phyloP scores from a whole-genome alignment of 2,888 invertebrate genomes.

The Macrophya alboannulata region DNA sequence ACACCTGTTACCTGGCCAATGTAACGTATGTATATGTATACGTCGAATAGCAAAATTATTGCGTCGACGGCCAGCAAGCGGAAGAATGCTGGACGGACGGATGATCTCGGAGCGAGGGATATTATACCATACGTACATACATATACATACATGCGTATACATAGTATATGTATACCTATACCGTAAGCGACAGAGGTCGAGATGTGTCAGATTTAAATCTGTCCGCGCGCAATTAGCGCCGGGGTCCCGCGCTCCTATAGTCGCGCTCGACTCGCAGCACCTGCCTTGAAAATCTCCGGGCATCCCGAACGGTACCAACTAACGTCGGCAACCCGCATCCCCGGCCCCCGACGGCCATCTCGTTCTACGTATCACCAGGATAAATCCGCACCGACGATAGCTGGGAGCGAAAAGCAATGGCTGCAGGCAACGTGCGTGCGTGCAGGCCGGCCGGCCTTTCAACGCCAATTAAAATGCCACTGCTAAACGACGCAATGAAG shows the following conservation, averaged over 20 bases:
- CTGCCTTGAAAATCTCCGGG: conserved; percentile 70
- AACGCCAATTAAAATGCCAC: conserved; percentile 77
- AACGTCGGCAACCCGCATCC: conserved; percentile 54
- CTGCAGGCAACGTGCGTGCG: conserved; percentile 64
- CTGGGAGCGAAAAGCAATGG: conserved; percentile 66
- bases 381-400: conserved; percentile 69
- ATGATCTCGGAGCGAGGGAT: background rate
- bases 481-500: conserved; percentile 69
- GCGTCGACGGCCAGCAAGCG: conserved; percentile 16
- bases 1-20: no score
- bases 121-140: background rate
- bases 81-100: background rate
- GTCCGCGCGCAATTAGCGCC: conserved; percentile 76
- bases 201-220: conserved; percentile 77
- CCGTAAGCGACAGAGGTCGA: conserved; percentile 47
- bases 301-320: conserved; percentile 52
- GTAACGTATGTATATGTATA: background rate
- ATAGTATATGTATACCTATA: background rate
- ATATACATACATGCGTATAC: background rate
- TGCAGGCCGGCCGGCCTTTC: conserved; percentile 70
- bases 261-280: conserved; percentile 78
- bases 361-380: conserved; percentile 63
- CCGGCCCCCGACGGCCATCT: conserved; percentile 53
- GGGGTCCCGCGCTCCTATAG: conserved; percentile 66
- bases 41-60: background rate